These are phyloP conservation scores for Priocnemis perturbator DNA, from an alignment of 2,888 invertebrate genomes.

Conservation along the genomic window DNA sequence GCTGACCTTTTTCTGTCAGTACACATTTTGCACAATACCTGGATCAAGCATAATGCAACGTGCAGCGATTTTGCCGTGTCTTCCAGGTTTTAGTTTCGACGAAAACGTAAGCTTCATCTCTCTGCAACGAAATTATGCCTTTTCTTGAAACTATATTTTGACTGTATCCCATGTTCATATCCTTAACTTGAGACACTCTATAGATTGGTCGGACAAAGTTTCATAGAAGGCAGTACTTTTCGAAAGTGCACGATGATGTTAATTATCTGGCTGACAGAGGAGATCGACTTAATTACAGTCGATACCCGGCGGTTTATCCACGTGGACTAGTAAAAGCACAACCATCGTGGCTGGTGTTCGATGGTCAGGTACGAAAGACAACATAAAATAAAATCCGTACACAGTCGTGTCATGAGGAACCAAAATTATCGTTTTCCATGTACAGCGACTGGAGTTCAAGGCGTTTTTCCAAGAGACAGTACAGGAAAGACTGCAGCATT, in stretches of 20 bases:
- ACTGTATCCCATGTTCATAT: not conserved
- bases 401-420: not conserved
- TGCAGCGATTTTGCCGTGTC: constrained; percentile 81
- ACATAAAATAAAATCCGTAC: constrained; percentile 13
- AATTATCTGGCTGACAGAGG: constrained; percentile 80
- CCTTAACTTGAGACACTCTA: not conserved
- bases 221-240: constrained; percentile 80
- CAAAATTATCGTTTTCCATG: constrained; percentile 4
- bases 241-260: constrained; percentile 78
- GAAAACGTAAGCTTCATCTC: constrained; percentile 79
- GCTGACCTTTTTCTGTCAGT: no score
- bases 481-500: constrained; percentile 82
- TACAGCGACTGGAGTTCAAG: constrained; percentile 85
- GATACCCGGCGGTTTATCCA: constrained; percentile 84
- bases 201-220: constrained; percentile 82
- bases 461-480: constrained; percentile 88
- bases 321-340: constrained; percentile 84
- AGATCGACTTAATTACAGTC: constrained; percentile 79
- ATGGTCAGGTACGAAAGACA: constrained; percentile 83
- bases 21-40: no score
- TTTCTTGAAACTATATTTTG: not conserved
- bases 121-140: not conserved
- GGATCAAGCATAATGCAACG: constrained; percentile 75
- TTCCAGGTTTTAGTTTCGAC: constrained; percentile 84
- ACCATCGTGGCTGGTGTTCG: constrained; percentile 92